Base-by-base conservation (phyloP, 1,140 invertebrate species). In the Piezodorus guildinii region DNA sequence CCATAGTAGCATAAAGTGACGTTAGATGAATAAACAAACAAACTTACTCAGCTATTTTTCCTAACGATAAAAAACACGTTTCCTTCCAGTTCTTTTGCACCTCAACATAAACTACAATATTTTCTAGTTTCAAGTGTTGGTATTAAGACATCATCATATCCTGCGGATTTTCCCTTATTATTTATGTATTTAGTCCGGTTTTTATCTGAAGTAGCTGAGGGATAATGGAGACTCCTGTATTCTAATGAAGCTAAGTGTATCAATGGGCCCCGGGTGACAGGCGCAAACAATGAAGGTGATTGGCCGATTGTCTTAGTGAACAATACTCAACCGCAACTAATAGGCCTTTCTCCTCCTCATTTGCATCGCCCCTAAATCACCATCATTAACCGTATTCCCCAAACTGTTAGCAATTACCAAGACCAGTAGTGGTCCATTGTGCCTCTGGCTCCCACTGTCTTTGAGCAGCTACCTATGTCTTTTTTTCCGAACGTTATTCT, bases 241-340 rank as follows among this genome's bases (percentile, higher is more conserved):
- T 49, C 46, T 49, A 49, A 49, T 49, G 46, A 49, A 49, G 46
- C 12, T 49, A 49, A 49, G 46, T 49, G 21, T 49, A 49, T 49
- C 46, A 49, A 49, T 49, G 16, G 46, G 21, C 2, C 6, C 1
- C n/a, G 46, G 6, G 10, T 49, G 46, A 49, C 46, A 49, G 46
- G 6, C 5, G 2, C n/a, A 49, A 21, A 49, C 46, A 49, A 49
- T 19, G 46, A 17, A 49, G 46, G 46, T 49, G 46, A 49, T 49
- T 49, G 46, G 46, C 46, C 46, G 46, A 49, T 49, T 49, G 46
- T 49, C 46, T 49, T 49, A 49, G 16, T n/a, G 46, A 49, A 49
- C 46, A 49, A 49, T 49, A 21, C n/a, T 17, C 14, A 49, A n/a
- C n/a, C 46, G 34, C 34, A 39, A 39, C 34, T 39, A 49, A 49